Conservation (phyloP, 2,797 vertebrate species). For the Natrix natrix region DNA sequence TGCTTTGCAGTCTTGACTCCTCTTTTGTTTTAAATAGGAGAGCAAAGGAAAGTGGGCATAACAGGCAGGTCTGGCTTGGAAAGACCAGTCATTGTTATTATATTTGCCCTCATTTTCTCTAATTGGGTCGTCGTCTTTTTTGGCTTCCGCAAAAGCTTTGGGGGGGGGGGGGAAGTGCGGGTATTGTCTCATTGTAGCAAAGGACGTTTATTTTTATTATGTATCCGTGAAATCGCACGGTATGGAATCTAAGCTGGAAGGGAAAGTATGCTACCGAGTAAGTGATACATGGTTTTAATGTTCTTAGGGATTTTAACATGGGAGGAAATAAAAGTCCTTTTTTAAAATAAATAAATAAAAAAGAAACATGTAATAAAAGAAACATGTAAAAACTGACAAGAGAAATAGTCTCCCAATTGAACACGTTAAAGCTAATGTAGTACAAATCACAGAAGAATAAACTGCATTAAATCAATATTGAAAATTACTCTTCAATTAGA, state of each 20-base stretch:
- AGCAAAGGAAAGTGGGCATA: not conserved
- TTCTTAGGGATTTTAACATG: not conserved
- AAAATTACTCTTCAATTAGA: not conserved
- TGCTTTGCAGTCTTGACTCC: not conserved
- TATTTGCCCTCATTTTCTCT: not conserved
- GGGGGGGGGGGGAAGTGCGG: fast-evolving
- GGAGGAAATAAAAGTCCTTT: not conserved
- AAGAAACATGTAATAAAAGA: not conserved
- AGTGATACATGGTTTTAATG: not conserved
- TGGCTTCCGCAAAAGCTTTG: not conserved
- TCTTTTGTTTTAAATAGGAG: not conserved
- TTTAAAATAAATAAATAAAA: not conserved
- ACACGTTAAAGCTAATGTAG: not conserved
- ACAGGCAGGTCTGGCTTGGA: not conserved
- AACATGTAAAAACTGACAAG: not conserved
- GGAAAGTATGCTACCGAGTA: not conserved
- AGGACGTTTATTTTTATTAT: not conserved
- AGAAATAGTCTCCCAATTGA: not conserved
- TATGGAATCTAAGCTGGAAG: not conserved
- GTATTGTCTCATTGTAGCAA: not conserved
- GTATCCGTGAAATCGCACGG: not conserved
- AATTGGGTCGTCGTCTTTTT: not conserved
- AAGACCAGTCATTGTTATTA: not conserved
- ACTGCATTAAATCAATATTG: not conserved
- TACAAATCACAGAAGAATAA: not conserved